Evolutionary conservation across 2,797 vertebrate species (phyloP).

Genomic region (Chrysocyon brachyurus): DNA sequence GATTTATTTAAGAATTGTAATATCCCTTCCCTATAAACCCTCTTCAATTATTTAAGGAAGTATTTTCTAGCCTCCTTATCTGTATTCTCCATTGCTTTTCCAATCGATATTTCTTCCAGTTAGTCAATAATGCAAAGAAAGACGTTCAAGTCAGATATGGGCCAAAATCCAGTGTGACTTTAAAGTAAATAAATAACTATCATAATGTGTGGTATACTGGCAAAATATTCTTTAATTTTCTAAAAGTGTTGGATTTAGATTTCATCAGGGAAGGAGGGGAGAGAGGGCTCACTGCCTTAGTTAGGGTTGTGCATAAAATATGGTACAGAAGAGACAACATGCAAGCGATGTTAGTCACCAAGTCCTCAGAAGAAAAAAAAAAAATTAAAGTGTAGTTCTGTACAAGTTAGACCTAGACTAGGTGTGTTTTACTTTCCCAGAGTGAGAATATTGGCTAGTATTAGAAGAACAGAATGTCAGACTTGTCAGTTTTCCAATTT

Average conservation of each 20-base stretch:
- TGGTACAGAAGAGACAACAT: background rate
- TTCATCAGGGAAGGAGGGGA: background rate
- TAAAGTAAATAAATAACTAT: background rate
- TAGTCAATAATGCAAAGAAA: background rate
- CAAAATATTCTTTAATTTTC: conserved; percentile 21
- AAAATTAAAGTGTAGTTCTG: background rate
- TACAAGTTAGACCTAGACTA: background rate
- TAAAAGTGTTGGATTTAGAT: background rate
- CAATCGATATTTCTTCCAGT: background rate
- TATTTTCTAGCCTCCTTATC: background rate
- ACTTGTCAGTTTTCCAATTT: background rate
- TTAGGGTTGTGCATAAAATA: background rate
- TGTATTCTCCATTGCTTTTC: background rate
- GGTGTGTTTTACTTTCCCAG: background rate
- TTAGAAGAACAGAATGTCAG: background rate
- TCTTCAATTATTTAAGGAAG: conserved; percentile 25
- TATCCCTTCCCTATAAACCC: background rate
- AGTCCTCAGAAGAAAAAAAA: background rate
- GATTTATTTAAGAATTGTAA: conserved; percentile 24
- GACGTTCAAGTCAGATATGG: background rate
- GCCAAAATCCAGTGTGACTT: background rate
- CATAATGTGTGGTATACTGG: background rate
- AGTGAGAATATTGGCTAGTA: background rate
- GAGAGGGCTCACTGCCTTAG: background rate
- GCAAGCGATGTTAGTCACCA: background rate